phyloP scores from a whole-genome alignment of 2,113 vertebrate species.

The Pyrgilauda ruficollis region DNA sequence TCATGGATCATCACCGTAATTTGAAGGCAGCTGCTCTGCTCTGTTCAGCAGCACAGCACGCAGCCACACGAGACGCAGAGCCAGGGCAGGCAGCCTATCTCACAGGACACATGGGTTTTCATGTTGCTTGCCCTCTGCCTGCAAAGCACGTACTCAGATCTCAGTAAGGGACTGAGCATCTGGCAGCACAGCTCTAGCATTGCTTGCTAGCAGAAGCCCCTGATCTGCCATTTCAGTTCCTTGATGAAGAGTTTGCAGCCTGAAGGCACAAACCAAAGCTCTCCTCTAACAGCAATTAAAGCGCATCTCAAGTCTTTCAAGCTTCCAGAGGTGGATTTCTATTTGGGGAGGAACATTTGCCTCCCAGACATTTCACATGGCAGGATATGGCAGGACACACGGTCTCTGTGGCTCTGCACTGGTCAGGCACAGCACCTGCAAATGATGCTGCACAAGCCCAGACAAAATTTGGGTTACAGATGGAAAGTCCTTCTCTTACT shows the following conservation, averaged over 20 bases:
- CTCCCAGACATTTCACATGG: not conserved
- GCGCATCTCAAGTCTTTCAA: not conserved
- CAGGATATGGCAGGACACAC: not conserved
- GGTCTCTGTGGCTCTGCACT: not conserved
- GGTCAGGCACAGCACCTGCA: not conserved
- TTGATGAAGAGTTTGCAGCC: slow-evolving; percentile 4
- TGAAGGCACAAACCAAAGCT: not conserved
- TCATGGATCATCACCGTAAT: not conserved
- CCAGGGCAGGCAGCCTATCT: not conserved
- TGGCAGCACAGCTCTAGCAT: not conserved
- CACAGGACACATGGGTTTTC: not conserved
- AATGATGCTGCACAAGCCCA: not conserved
- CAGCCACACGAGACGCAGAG: not conserved
- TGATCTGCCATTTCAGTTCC: not conserved
- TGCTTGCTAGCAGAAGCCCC: not conserved
- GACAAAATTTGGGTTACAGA: not conserved
- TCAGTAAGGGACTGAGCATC: not conserved
- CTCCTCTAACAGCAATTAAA: slow-evolving; percentile 37
- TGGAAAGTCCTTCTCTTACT: not conserved
- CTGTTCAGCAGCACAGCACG: not conserved
- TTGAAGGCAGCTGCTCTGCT: not conserved
- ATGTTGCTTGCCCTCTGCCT: not conserved
- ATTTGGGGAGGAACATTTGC: not conserved
- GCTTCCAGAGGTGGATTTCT: slow-evolving; percentile 2
- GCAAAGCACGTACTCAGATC: not conserved